Percentiles rank a stretch among this genome's conserved stretches.
Evolutionary conservation across 2,113 vertebrate genomes (phyloP).

Genomic region (Nerophis ophidion): DNA sequence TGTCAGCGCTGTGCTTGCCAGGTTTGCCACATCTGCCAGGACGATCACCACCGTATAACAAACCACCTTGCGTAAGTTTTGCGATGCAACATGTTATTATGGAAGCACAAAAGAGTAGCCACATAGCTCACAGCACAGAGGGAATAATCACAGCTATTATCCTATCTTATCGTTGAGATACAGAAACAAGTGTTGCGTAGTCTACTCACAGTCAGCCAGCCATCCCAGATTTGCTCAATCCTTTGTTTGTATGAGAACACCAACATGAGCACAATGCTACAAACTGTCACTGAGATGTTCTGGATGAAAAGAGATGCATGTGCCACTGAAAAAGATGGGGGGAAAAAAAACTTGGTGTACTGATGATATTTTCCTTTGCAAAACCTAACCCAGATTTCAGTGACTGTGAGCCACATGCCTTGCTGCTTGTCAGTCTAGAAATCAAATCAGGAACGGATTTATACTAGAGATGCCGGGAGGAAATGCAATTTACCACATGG

Average conservation of each 20-base stretch:
- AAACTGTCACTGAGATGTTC: slow-evolving; percentile 72
- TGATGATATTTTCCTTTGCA: neutral
- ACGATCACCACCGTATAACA: slow-evolving; percentile 73
- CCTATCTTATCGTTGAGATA: neutral
- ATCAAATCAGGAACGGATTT: slow-evolving; percentile 34
- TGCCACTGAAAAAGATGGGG: slow-evolving; percentile 58
- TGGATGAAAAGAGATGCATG: slow-evolving; percentile 70
- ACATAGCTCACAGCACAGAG: slow-evolving; percentile 55
- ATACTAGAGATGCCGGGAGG: slow-evolving; percentile 8
- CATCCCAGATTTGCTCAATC: slow-evolving; percentile 63
- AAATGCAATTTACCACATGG: slow-evolving; percentile 31
- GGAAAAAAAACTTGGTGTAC: slow-evolving; percentile 9
- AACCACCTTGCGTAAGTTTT: slow-evolving; percentile 73
- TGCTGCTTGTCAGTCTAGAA: slow-evolving; percentile 11
- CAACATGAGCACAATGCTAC: slow-evolving; percentile 69
- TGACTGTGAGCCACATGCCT: slow-evolving; percentile 11
- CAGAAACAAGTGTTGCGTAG: neutral
- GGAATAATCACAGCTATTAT: slow-evolving; percentile 16
- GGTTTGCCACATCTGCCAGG: slow-evolving; percentile 73
- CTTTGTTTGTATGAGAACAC: slow-evolving; percentile 72
- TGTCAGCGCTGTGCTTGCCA: slow-evolving; percentile 68
- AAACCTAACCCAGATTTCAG: slow-evolving; percentile 17
- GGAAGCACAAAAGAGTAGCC: slow-evolving; percentile 57
- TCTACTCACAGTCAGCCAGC: slow-evolving; percentile 74
- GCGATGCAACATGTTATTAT: slow-evolving; percentile 77